A percentile compares a stretch with the other conserved stretches of the same genome.
Evolutionary conservation across 1,140 invertebrate genomes (phyloP).

Genomic region (Artemia franciscana): DNA sequence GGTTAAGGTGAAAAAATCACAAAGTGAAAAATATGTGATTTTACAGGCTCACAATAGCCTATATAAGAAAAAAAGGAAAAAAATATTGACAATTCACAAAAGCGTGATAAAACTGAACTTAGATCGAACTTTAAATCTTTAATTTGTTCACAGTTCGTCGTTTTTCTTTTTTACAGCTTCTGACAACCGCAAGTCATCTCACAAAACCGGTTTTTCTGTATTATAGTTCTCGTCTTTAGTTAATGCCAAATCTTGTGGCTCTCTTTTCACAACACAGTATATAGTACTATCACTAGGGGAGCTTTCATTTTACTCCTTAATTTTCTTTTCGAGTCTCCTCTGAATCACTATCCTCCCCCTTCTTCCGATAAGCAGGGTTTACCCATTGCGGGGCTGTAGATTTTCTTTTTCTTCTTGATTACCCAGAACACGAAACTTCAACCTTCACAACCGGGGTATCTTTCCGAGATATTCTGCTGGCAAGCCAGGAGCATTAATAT

Average conservation of each 20-base stretch:
- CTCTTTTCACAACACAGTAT: neutral
- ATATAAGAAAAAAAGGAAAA: no score
- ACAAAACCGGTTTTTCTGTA: neutral
- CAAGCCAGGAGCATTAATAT: constrained; percentile 18
- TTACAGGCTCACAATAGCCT: neutral
- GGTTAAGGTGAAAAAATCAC: constrained; percentile 6
- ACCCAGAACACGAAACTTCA: constrained; percentile 24
- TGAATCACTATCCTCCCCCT: constrained; percentile 11
- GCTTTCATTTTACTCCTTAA: constrained; percentile 6
- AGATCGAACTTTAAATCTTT: neutral
- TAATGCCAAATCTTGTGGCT: neutral
- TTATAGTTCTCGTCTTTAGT: neutral
- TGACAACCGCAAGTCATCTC: no score
- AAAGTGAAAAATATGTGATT: constrained; percentile 1
- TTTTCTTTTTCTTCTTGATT: constrained; percentile 38
- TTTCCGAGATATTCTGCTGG: constrained; percentile 9
- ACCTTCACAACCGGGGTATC: constrained; percentile 9
- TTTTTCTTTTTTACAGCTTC: no score
- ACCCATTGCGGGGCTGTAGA: constrained; percentile 90
- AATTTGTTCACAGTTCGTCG: constrained; percentile 3
- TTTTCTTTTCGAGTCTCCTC: neutral
- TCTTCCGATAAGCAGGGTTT: constrained; percentile 68
- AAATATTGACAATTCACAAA: neutral
- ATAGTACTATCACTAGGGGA: neutral
- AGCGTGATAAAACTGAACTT: neutral